These are phyloP conservation scores for Hyposmocoma kahamanoa DNA, from an alignment of 1,140 invertebrate species.

Conservation along the genomic window DNA sequence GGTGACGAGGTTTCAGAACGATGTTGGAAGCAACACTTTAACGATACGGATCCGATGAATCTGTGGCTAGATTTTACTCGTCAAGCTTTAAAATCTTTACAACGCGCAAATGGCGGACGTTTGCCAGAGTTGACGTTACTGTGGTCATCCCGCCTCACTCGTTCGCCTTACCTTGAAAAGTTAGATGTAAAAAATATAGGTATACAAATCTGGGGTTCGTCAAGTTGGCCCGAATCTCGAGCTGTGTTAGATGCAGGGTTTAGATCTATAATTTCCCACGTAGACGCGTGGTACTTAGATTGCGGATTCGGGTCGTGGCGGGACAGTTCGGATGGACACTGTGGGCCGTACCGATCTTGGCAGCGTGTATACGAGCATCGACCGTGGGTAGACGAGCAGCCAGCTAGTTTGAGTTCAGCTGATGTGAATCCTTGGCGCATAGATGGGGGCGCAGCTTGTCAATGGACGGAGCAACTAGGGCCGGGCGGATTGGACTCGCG, in stretches of 20 bases:
- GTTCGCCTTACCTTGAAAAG: conserved; percentile 80
- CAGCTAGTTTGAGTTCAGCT: conserved; percentile 73
- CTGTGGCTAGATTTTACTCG: conserved; percentile 86
- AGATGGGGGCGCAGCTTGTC: conserved; percentile 81
- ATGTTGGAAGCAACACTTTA: conserved; percentile 84
- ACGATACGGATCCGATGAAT: conserved; percentile 82
- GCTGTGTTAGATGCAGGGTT: conserved; percentile 83
- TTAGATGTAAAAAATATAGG: conserved; percentile 72
- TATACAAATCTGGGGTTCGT: conserved; percentile 86
- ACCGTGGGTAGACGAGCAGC: conserved; percentile 77
- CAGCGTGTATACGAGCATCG: conserved; percentile 88
- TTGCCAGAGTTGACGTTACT: conserved; percentile 78
- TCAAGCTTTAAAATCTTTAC: conserved; percentile 76
- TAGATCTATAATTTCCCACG: conserved; percentile 86
- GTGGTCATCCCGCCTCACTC: conserved; percentile 87
- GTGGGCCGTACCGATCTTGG: conserved; percentile 87
- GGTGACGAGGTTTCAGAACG: conserved; percentile 84
- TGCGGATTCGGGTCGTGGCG: conserved; percentile 89
- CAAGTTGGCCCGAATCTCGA: conserved; percentile 83
- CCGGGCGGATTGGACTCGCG: conserved; percentile 77
- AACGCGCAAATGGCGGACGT: conserved; percentile 79
- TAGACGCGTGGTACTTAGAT: conserved; percentile 90
- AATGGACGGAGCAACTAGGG: conserved; percentile 82
- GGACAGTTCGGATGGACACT: conserved; percentile 79
- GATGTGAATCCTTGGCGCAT: conserved; percentile 83